phyloP scores from a whole-genome alignment of 2,888 invertebrate genomes.

The Diarsia brunnea region DNA sequence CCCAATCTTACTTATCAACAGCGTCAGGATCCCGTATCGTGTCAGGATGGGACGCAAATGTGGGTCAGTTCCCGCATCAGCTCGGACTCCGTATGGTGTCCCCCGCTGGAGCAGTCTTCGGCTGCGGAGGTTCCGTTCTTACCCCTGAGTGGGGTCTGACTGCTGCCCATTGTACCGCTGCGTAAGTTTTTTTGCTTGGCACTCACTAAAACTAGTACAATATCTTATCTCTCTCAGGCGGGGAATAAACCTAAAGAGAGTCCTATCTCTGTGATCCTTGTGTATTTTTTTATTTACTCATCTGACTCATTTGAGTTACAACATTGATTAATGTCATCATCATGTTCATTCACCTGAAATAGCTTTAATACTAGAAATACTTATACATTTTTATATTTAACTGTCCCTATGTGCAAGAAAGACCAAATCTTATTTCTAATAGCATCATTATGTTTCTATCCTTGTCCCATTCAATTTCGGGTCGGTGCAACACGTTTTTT shows the following conservation, averaged over 20 bases:
- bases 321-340: no score
- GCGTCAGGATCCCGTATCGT: conserved; percentile 70
- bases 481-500: no score
- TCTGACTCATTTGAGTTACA: no score
- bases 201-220: background rate
- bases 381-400: no score
- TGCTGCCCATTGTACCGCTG: conserved; percentile 71
- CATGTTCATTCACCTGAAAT: no score
- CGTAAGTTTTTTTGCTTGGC: conserved; percentile 60
- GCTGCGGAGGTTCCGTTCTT: conserved; percentile 81
- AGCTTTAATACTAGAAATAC: no score
- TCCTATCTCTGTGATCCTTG: background rate
- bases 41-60: conserved; percentile 82
- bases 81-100: conserved; percentile 80
- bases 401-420: no score
- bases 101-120: conserved; percentile 70
- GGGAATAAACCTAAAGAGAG: background rate
- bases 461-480: no score
- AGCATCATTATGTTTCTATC: no score
- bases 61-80: conserved; percentile 82
- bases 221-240: background rate
- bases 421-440: no score
- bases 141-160: conserved; percentile 80
- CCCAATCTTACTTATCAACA: background rate
- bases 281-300: background rate